Conservation (phyloP, 35 echinoderm and acorn worm species). For the Chiridota heheva region DNA sequence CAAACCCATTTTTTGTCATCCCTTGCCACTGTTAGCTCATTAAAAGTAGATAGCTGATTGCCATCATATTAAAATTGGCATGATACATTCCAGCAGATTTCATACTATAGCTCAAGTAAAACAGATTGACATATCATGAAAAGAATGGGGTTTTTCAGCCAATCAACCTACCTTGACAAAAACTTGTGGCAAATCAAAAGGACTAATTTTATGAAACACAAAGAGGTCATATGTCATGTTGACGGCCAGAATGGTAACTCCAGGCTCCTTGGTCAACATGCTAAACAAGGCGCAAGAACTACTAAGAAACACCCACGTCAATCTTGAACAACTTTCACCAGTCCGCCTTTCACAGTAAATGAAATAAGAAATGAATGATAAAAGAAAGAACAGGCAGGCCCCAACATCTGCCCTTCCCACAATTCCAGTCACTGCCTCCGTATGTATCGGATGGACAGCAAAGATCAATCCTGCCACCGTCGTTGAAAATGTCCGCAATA, state of each 20-base stretch:
- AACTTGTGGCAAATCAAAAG: conserved; percentile 38
- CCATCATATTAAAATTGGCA: no score
- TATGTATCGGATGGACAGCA: conserved; percentile 84
- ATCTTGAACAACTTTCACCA: background rate
- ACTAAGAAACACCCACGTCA: background rate
- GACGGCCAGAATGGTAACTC: conserved; percentile 83
- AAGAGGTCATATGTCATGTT: conserved; percentile 91
- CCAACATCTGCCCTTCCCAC: conserved; percentile 91
- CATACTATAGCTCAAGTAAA: no score
- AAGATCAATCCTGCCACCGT: conserved; percentile 56
- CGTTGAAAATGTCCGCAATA: conserved; percentile 15
- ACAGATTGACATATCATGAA: no score
- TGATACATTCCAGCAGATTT: no score
- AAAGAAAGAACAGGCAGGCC: conserved; percentile 72
- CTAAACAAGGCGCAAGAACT: conserved; percentile 16
- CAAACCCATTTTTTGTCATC: no score
- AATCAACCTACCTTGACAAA: conserved; percentile 77
- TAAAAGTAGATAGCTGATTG: no score
- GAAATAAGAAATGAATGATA: conserved; percentile 72
- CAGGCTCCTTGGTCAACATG: conserved; percentile 93
- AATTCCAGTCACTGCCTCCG: conserved; percentile 88
- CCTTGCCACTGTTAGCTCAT: no score
- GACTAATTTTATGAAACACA: conserved; percentile 44
- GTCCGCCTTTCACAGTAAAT: conserved; percentile 67
- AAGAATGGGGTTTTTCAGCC: background rate